Base-by-base conservation (phyloP, 1,140 invertebrate species). In the Goniozus legneri region DNA sequence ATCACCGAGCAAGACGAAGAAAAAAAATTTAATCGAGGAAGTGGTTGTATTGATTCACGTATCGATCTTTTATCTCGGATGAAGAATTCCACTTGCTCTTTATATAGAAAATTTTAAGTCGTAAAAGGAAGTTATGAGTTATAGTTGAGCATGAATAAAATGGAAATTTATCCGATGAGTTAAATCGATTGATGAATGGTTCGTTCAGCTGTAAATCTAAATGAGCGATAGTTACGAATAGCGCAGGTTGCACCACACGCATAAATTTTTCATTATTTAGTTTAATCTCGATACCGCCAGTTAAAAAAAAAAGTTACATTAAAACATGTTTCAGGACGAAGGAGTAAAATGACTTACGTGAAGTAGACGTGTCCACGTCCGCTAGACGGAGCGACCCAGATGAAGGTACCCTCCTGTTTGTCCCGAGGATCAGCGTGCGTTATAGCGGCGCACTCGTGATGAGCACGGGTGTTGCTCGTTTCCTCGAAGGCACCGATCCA, bases 391-490 rank as follows among this genome's bases (percentile, higher is more conserved):
- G 87, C 86, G 59, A 80, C 80, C 88, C 88, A 91, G 13, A 87
- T 69, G 12, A 91, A 75, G 8, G 80, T 85, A 1, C 86, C 87
- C 24, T 82, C 77, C 21, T 82, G 72, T 64, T 91, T 91, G 50
- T 86, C 82, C 32, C 80, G 77, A n/a, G 86, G 85, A 68, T 90
- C 87, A 3, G 82, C 82, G 61, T 91, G 88, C 8, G 88, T 89
- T 46, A 89, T 80, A 15, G 86, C 80, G n/a, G 85, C 81, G 65
- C 88, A 90, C 67, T 89, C 87, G 1, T 84, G 79, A 56, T 88
- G 83, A 2, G 81, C 76, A 46, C 86, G 88, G 0, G 85, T 85
- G 57, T 89, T 88, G 0, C 82, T 78, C 1, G 84, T 84, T 49
- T 82, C 75, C 22, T 82, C 75, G 81, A 85, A 90, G 8, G 79